Percentiles rank a stretch among this genome's conserved stretches.
Conservation (phyloP, 2,113 vertebrate species). For the Acanthochromis polyacanthus region DNA sequence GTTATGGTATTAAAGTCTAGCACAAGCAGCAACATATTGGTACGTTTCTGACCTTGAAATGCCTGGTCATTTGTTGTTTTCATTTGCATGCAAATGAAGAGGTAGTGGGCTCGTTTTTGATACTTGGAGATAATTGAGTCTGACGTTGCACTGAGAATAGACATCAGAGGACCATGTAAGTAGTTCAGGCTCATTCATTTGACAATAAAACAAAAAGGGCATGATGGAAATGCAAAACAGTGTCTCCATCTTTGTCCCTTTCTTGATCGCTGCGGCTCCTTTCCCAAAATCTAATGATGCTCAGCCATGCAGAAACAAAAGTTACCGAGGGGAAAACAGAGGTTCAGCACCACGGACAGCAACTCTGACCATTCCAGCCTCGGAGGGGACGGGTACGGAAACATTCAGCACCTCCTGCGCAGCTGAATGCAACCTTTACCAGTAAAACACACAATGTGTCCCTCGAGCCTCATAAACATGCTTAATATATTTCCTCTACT, state of each 20-base stretch:
- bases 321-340: not conserved
- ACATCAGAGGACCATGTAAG: not conserved
- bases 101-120: not conserved
- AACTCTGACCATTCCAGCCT: conserved; percentile 8
- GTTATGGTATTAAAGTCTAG: not conserved
- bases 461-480: no score
- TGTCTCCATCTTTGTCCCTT: not conserved
- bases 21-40: not conserved
- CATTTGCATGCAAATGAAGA: conserved; percentile 53
- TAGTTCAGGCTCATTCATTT: conserved; percentile 19
- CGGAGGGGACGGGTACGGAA: no score
- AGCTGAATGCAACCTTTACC: not conserved
- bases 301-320: not conserved
- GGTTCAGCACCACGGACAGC: conserved; percentile 77
- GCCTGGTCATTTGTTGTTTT: conserved; percentile 15
- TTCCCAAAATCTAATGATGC: not conserved
- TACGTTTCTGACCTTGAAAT: conserved; percentile 38
- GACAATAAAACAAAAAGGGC: conserved; percentile 11
- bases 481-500: no score
- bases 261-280: not conserved
- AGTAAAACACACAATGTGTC: not conserved
- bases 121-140: conserved; percentile 30
- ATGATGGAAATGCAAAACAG: conserved; percentile 31
- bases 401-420: no score
- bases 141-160: not conserved